Base-by-base conservation (phyloP, 2,113 vertebrate genomes). In the Menura novaehollandiae region DNA sequence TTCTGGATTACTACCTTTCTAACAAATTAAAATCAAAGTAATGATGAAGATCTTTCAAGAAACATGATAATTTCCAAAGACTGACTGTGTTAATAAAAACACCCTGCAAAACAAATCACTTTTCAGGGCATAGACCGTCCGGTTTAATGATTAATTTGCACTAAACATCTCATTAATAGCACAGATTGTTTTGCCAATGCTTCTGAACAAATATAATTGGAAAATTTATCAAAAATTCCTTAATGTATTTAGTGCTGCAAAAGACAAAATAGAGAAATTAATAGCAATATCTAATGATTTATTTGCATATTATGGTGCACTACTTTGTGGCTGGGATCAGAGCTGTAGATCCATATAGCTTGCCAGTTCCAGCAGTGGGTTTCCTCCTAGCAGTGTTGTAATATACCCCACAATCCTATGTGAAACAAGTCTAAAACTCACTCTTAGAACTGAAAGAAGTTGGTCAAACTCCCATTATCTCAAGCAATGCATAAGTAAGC, bases 201-300 rank as follows among this genome's bases (percentile, higher is more conserved):
- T 93, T 92, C 84, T 91, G 93, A 96, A 78, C 80, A 94, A 95
- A 87, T 86, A 87, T 96, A 96, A 96, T 96, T 93, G 69, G 85
- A 95, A 96, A 93, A 95, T 94, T 97, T 89, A 89, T 97, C 90
- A 96, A 96, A 93, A 97, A 87, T 75, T 93, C 44, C 53, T 93
- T 78, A 87, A 95, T 75, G 41, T 75, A 75, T 93, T 91, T 95
- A 89, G 85, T 88, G 52, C 32, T 91, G n/a, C 27, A 71, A 53
- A 90, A 84, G 88, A 92, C n/a, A 88, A 90, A 95, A 85, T 22
- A 85, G 55, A 74, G 15, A 81, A 81, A 83, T 77, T 89, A 91
- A 83, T 84, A 68, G 79, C 43, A 56, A 15, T 77, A 23, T 33
- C 30, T 93, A 49, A 56, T 93, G 51, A 96, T 91, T 78, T 81